These are phyloP conservation scores for Epinotia nisella DNA, from an alignment of 2,888 invertebrate genomes.

Conservation along the genomic window DNA sequence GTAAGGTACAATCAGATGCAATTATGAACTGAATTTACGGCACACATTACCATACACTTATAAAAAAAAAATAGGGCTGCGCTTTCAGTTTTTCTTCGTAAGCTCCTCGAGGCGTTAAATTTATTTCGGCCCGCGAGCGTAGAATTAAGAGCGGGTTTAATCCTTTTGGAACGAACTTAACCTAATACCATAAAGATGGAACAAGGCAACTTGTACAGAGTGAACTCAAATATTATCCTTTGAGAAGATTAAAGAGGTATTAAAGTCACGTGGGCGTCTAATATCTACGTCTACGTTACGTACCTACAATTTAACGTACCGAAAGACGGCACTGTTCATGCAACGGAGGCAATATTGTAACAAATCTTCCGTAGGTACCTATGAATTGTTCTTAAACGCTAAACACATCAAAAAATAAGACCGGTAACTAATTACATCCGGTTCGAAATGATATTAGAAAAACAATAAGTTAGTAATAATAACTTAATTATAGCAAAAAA, in stretches of 20 bases:
- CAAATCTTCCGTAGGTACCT: not conserved
- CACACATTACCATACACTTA: not conserved
- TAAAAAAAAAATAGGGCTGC: conserved; percentile 12
- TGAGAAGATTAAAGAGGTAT: conserved; percentile 77
- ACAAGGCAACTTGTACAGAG: conserved; percentile 80
- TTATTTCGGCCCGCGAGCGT: conserved; percentile 81
- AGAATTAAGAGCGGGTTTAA: conserved; percentile 81
- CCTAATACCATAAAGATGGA: conserved; percentile 83
- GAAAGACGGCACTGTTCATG: not conserved
- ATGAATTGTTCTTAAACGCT: conserved; percentile 37
- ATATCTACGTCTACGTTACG: conserved; percentile 27
- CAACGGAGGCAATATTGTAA: not conserved
- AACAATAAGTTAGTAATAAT: conserved; percentile 20
- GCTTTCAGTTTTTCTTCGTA: conserved; percentile 79
- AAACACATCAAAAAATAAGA: not conserved
- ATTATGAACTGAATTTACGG: conserved; percentile 37
- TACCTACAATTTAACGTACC: conserved; percentile 6
- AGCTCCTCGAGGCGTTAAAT: conserved; percentile 80
- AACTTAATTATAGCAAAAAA: conserved; percentile 41
- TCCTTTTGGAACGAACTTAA: conserved; percentile 82
- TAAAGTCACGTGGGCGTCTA: conserved; percentile 66
- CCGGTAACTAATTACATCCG: conserved; percentile 5
- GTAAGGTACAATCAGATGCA: conserved; percentile 65
- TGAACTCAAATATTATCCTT: conserved; percentile 82
- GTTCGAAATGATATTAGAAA: not conserved